These are phyloP conservation scores for Benitochromis conjunctus DNA, from an alignment of 2,113 vertebrate species.

Conservation along the genomic window DNA sequence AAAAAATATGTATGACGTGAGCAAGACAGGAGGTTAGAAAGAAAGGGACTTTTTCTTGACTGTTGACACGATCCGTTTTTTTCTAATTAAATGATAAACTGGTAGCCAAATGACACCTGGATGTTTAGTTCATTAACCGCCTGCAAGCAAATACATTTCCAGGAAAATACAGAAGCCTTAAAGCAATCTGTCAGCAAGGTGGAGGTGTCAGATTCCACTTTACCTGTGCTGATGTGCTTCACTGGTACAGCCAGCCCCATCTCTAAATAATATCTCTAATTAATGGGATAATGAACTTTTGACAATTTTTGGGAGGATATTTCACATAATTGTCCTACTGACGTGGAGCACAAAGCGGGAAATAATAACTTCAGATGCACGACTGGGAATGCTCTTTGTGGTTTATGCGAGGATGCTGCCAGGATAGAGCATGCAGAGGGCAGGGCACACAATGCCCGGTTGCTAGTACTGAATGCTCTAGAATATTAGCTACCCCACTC, in stretches of 20 bases:
- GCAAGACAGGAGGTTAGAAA: not conserved
- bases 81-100: not conserved
- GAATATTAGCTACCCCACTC: not conserved
- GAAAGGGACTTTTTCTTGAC: not conserved
- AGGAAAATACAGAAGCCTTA: not conserved
- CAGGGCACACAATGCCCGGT: too few relatives aligned
- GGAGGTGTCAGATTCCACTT: not conserved
- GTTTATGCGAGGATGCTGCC: not conserved
- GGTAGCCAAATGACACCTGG: accelerated
- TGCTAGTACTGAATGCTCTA: not conserved
- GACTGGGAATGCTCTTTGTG: not conserved
- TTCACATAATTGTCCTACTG: not conserved
- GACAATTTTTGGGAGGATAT: not conserved
- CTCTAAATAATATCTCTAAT: not conserved
- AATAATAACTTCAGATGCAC: not conserved
- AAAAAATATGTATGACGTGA: not conserved
- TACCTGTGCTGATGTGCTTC: not conserved
- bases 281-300: not conserved
- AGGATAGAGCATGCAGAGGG: not conserved
- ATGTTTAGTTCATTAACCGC: not conserved
- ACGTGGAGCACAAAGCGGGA: not conserved
- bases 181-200: not conserved
- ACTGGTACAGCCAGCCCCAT: accelerated
- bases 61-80: not conserved
- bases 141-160: not conserved